Evolutionary conservation across 2,888 invertebrate genomes (phyloP).

Genomic region (Ectropis crepuscularia): DNA sequence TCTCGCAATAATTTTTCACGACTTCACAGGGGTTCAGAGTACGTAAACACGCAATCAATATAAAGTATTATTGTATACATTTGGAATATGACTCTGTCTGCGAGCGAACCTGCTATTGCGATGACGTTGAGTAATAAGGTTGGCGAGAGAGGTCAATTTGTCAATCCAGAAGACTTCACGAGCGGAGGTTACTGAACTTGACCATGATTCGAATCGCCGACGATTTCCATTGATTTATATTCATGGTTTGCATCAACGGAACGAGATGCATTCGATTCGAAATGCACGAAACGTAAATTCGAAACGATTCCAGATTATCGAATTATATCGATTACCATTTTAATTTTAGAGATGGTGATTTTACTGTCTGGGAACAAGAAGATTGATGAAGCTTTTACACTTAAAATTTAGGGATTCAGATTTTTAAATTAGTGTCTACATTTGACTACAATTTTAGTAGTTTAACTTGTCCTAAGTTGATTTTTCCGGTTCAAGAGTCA

Average conservation of each 20-base stretch:
- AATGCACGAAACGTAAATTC: constrained; percentile 50
- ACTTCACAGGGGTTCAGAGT: constrained; percentile 29
- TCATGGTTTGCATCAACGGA: constrained; percentile 61
- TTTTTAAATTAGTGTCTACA: too few species aligned
- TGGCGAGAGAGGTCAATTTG: constrained; percentile 57
- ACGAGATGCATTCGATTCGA: constrained; percentile 50
- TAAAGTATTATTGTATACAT: constrained; percentile 29
- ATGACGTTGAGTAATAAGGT: constrained; percentile 45
- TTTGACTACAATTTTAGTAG: too few species aligned
- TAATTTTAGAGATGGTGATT: constrained; percentile 44
- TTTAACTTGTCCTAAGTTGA: too few species aligned
- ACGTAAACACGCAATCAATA: constrained; percentile 31
- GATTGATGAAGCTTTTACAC: constrained; percentile 6
- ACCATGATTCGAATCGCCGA: constrained; percentile 63
- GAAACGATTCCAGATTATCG: constrained; percentile 43
- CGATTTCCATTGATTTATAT: constrained; percentile 72
- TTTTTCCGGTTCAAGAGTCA: too few species aligned
- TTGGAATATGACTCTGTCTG: constrained; percentile 22
- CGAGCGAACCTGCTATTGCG: constrained; percentile 17
- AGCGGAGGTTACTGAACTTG: constrained; percentile 66
- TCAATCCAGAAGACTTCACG: constrained; percentile 56
- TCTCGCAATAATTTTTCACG: constrained; percentile 33
- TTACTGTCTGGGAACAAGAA: constrained; percentile 36
- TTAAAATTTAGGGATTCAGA: too few species aligned
- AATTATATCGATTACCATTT: constrained; percentile 39